Base-by-base conservation (phyloP, 2,797 vertebrate genomes). In the Epinephelus coioides region DNA sequence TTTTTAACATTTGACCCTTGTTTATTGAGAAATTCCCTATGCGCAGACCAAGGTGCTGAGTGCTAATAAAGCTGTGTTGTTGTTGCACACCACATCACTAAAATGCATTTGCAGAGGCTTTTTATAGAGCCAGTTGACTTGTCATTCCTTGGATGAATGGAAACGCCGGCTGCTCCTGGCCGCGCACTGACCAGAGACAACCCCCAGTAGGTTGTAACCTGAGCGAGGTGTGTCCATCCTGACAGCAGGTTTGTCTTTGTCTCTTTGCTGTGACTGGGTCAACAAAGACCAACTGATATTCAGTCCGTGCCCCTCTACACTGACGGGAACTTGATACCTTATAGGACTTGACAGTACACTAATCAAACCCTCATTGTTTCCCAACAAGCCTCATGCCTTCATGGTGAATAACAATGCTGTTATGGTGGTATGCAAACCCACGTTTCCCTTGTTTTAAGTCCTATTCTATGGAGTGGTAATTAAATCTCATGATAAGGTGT, bases 141-240 rank as follows among this genome's bases (percentile, higher is more conserved):
- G 64, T 72, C 59, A 25, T 66, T 69, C 34, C n/a, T 75, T 21
- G 21, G 56, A 69, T 66, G 73, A 55, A 69, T 54, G 61, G 25
- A 67, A 38, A 65, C 2, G 19, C 43, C 47, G 66, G 27, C 54
- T 57, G 17, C 76, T 62, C 12, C 34, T 46, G 79, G 66, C 47
- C 47, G 53, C 25, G 23, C 30, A n/a, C 51, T 47, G 38, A 73
- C 75, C 70, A 57, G 62, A 65, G 70, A 62, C 64, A 61, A 70
- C 64, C 76, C 56, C 67, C 75, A 54, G 63, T 61, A 47, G 68
- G 64, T 46, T 88, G 91, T 88, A 91, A 92, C 78, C 80, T 89
- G 85, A 92, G 5, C 62, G 8, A 83, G 85, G 83, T 64, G 71
- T 84, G 88, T 78, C 83, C 61, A 38, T 54, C 59, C 34, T 38